Evolutionary conservation across 2,888 invertebrate species (phyloP).

Genomic region (Syritta pipiens): DNA sequence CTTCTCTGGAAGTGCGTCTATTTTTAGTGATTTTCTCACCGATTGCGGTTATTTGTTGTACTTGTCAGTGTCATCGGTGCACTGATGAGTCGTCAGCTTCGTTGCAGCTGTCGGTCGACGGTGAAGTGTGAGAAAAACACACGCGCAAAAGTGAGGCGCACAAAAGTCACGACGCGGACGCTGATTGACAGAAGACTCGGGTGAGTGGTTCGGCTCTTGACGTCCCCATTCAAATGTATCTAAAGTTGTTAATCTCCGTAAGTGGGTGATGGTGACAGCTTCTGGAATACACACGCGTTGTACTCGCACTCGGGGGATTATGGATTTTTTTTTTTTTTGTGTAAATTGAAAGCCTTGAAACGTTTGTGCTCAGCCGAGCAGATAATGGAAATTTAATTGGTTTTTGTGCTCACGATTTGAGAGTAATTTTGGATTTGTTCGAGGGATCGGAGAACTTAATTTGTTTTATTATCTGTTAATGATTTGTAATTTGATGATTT

Average conservation of each 20-base stretch:
- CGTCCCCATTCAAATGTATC: too few species aligned
- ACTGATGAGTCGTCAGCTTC: too few species aligned
- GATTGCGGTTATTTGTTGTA: too few species aligned
- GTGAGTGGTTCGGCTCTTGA: too few species aligned
- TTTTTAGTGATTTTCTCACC: too few species aligned
- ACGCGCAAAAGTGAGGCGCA: too few species aligned
- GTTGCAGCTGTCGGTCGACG: too few species aligned
- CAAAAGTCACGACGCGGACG: too few species aligned
- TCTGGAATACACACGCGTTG: not conserved
- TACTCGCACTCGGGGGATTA: slow-evolving; percentile 8
- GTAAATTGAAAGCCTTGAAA: slow-evolving; percentile 41
- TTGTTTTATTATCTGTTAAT: slow-evolving; percentile 21
- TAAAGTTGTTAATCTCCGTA: slow-evolving; percentile 27
- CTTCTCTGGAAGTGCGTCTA: too few species aligned
- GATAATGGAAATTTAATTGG: slow-evolving; percentile 34
- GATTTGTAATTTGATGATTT: slow-evolving; percentile 19
- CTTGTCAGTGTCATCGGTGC: too few species aligned
- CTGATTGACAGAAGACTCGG: too few species aligned
- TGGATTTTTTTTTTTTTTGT: slow-evolving; percentile 14
- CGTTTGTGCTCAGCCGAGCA: slow-evolving; percentile 20
- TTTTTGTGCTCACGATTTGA: slow-evolving; percentile 11
- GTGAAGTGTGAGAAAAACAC: too few species aligned
- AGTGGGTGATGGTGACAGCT: slow-evolving; percentile 22
- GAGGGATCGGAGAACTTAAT: not conserved
- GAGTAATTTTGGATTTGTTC: not conserved